Evolutionary conservation across 92 coral and sea anemone species (phyloP).

Genomic region (Epizoanthus fatuus): DNA sequence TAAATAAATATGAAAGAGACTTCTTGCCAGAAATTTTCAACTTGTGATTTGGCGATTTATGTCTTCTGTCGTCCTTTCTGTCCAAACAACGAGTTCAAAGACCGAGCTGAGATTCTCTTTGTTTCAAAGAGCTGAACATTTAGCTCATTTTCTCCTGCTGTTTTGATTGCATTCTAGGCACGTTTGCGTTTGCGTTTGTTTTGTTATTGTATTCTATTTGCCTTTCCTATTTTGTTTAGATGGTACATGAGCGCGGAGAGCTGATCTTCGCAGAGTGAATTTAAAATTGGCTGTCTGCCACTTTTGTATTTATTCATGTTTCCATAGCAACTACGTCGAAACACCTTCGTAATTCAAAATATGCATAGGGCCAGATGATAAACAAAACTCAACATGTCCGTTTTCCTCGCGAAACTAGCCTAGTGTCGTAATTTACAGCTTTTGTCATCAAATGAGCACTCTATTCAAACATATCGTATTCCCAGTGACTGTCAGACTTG

Average conservation of each 20-base stretch:
- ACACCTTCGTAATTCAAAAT: slow-evolving; percentile 1
- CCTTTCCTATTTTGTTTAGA: slow-evolving; percentile 5
- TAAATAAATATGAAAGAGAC: background rate
- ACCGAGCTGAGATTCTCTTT: background rate
- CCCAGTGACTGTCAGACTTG: slow-evolving; percentile 9
- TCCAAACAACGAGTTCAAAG: background rate
- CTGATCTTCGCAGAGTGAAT: background rate
- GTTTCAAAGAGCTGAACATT: background rate
- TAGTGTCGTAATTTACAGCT: background rate
- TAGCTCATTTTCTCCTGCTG: background rate
- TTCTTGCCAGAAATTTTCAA: background rate
- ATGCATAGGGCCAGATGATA: background rate
- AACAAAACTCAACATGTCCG: background rate
- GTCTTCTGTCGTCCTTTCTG: background rate
- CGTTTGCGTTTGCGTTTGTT: background rate
- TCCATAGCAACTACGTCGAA: background rate
- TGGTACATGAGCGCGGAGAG: background rate
- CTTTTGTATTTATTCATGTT: slow-evolving; percentile 6
- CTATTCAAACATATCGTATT: background rate
- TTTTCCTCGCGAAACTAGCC: background rate
- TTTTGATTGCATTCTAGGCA: background rate
- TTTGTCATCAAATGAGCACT: background rate
- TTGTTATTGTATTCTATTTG: background rate
- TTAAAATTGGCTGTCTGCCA: slow-evolving; percentile 27
- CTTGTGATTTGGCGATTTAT: background rate